Conservation (phyloP, 2,113 vertebrate species). For the Mesembrinibis cayennensis region DNA sequence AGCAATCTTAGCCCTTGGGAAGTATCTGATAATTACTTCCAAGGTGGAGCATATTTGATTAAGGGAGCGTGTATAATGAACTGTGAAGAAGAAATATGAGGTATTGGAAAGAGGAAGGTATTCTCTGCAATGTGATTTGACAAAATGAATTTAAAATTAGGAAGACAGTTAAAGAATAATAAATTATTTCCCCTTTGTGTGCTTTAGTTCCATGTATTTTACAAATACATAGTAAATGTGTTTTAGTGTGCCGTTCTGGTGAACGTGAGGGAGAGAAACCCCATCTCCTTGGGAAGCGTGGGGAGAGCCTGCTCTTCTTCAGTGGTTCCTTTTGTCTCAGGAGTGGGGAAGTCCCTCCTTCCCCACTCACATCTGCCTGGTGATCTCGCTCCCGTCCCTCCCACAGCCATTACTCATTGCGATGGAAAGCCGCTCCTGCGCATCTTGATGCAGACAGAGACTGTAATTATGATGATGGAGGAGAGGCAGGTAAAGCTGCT, state of each 20-base stretch:
- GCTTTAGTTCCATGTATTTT: slow-evolving; percentile 16
- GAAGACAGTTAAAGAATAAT: slow-evolving; percentile 41
- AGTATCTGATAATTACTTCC: slow-evolving; percentile 71
- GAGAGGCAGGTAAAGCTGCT: neutral
- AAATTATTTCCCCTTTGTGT: neutral
- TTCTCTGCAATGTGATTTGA: slow-evolving; percentile 44
- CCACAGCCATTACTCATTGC: neutral
- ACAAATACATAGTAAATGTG: neutral
- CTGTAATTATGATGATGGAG: neutral
- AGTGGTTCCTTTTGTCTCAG: neutral
- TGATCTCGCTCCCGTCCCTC: neutral
- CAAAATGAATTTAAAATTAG: slow-evolving; percentile 55
- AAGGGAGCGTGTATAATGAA: slow-evolving; percentile 70
- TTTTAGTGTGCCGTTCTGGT: neutral
- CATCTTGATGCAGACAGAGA: neutral
- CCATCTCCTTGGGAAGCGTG: neutral
- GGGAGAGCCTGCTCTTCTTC: neutral
- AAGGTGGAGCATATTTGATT: slow-evolving; percentile 75
- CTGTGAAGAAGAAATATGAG: slow-evolving; percentile 67
- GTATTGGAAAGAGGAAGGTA: slow-evolving; percentile 43
- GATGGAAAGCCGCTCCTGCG: neutral
- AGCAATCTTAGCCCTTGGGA: slow-evolving; percentile 56
- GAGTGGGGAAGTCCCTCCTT: neutral
- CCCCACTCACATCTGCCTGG: neutral
- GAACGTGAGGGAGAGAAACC: neutral